Evolutionary conservation across 2,797 vertebrate species (phyloP), one percentile per base, ranked within the genome.

Genomic region (Tolypeutes matacus): DNA sequence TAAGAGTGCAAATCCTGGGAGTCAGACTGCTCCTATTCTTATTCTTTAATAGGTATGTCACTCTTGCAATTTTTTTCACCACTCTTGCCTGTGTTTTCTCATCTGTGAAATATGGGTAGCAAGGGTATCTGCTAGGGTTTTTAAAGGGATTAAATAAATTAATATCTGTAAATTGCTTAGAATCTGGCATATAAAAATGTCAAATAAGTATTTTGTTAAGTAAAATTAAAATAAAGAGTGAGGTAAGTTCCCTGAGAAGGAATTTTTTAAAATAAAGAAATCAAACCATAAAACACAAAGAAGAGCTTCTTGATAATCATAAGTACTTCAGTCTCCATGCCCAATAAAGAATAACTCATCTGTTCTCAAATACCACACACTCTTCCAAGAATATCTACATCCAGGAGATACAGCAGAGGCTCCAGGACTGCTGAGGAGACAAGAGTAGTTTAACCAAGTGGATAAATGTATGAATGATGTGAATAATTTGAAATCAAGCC

Each of bases 201-300:
- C 11, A 42, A 36, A n/a, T 21, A 67, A 67, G 29, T 93, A n/a
- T 21, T 73, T 90, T 93, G 34, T 76, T 89, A 93, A 95, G 89
- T 56, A 88, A 93, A 53, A 77, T 42, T 20, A 77, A 81, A 82
- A 53, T 73, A n/a, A 85, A 67, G 42, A 84, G 20, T 42, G 46
- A 72, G 25, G 13, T 62, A n/a, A 62, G 18, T 34, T 89, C 72
- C 77, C 13, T 65, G 46, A 84, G n/a, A 62, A 34, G 3, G 53
- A 89, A 36, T 70, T 21, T 58, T 53, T 62, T 51, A 36, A 36
- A 67, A 92, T 15, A 7, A 46, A 64, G 34, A 75, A 90, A 73
- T 21, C 25, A 89, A 93, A 69, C 20, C n/a, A 76, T 73, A 75
- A 77, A 82, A 72, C 20, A 86, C 25, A 88, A 56, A 95, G 18